A percentile compares a stretch with the other conserved stretches of the same genome.
Evolutionary conservation across 2,888 invertebrate genomes (phyloP).

Genomic region (Schizotus pectinicornis): DNA sequence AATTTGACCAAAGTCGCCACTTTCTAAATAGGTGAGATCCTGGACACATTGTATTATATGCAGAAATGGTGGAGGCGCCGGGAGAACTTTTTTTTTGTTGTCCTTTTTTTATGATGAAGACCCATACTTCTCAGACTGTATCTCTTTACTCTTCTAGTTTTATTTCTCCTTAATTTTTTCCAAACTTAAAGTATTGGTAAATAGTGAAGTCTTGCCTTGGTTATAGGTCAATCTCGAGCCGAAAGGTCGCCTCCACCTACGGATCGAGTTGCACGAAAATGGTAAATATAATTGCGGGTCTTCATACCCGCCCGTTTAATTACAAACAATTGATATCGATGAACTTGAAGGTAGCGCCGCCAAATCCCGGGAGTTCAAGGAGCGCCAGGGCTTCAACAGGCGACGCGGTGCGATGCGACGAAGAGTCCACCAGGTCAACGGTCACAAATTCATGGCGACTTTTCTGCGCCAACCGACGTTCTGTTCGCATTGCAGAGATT

Average conservation of each 20-base stretch:
- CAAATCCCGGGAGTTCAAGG: slow-evolving; percentile 89
- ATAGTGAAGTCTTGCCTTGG: slow-evolving; percentile 36
- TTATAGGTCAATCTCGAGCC: slow-evolving; percentile 95
- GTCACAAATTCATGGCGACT: slow-evolving; percentile 99
- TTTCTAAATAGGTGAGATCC: too few species aligned
- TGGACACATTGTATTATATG: too few species aligned
- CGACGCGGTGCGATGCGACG: slow-evolving; percentile 97
- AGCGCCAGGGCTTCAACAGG: slow-evolving; percentile 92
- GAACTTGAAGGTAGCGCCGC: slow-evolving; percentile 44
- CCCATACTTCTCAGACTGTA: too few species aligned
- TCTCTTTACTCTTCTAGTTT: neutral
- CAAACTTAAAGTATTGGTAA: neutral
- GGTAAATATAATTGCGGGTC: slow-evolving; percentile 60
- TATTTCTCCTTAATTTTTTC: neutral
- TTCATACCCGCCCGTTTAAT: too few species aligned
- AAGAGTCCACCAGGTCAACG: slow-evolving; percentile 96
- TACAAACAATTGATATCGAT: too few species aligned
- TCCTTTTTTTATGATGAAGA: too few species aligned
- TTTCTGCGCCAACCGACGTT: slow-evolving; percentile 98
- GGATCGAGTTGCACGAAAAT: slow-evolving; percentile 87
- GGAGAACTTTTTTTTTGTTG: too few species aligned
- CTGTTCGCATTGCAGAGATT: slow-evolving; percentile 98
- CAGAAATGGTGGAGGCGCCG: neutral
- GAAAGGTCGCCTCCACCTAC: slow-evolving; percentile 91
- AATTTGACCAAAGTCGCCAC: too few species aligned